Conservation (phyloP, 2,888 invertebrate species). For the Crocallis elinguaria region DNA sequence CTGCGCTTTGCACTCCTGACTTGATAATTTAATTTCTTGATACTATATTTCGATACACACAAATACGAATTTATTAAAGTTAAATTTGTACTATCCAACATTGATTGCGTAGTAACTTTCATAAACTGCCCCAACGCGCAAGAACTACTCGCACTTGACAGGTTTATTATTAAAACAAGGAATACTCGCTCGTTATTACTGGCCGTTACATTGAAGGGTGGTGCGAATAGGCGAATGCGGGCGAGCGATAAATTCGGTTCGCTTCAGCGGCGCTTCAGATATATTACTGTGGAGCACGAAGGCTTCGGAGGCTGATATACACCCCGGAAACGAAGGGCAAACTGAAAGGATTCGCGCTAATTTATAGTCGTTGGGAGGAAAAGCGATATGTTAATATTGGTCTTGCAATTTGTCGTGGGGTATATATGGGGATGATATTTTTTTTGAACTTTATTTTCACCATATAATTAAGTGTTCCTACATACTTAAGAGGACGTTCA, state of each 20-base stretch:
- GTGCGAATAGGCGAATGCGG: conserved; percentile 40
- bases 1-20: no score
- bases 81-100: no score
- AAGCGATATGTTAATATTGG: conserved; percentile 24
- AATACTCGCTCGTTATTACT: conserved; percentile 15
- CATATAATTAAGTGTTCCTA: no score
- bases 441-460: background rate
- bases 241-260: conserved; percentile 46
- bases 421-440: background rate
- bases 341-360: conserved; percentile 32
- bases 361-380: conserved; percentile 25
- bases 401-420: conserved; percentile 8
- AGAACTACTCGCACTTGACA: no score
- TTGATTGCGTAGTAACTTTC: no score
- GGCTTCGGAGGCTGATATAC: conserved; percentile 33
- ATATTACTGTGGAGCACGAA: conserved; percentile 45
- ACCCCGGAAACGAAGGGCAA: conserved; percentile 36
- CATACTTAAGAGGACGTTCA: no score
- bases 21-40: no score
- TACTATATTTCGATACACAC: no score
- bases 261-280: conserved; percentile 41
- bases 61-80: no score
- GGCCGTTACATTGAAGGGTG: conserved; percentile 31
- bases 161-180: background rate
- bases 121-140: no score